Evolutionary conservation across 2,888 invertebrate genomes (phyloP).

Genomic region (Rambutsinella grinnellia): DNA sequence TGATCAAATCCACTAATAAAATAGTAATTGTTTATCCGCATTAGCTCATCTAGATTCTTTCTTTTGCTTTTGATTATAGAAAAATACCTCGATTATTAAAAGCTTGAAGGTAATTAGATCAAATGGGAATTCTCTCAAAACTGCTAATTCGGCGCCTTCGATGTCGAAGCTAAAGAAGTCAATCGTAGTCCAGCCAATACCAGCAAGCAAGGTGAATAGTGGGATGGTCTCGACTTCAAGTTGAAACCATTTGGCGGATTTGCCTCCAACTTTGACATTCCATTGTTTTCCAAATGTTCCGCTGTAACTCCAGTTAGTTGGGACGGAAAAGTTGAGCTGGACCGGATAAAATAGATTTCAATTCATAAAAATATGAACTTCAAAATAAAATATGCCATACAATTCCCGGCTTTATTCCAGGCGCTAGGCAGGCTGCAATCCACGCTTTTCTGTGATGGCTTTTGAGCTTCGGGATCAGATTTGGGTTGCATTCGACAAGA

Average conservation of each 20-base stretch:
- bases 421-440: slow-evolving; percentile 34
- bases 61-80: slow-evolving; percentile 5
- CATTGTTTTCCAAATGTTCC: slow-evolving; percentile 21
- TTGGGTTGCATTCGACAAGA: slow-evolving; percentile 43
- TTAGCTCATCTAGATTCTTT: slow-evolving; percentile 8
- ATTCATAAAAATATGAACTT: too few species aligned
- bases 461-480: slow-evolving; percentile 23
- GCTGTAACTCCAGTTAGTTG: slow-evolving; percentile 33
- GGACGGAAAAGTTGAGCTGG: slow-evolving; percentile 39
- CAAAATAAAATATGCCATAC: too few species aligned
- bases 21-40: background rate
- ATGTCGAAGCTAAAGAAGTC: slow-evolving; percentile 37
- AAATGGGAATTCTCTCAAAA: slow-evolving; percentile 23
- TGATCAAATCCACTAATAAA: slow-evolving; percentile 3
- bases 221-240: slow-evolving; percentile 24
- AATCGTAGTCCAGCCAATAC: slow-evolving; percentile 15
- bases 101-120: slow-evolving; percentile 26
- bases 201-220: slow-evolving; percentile 14
- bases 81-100: slow-evolving; percentile 15
- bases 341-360: too few species aligned
- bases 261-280: slow-evolving; percentile 32
- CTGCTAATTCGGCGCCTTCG: slow-evolving; percentile 15
- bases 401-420: background rate
- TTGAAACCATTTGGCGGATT: too few species aligned
- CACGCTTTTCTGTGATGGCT: slow-evolving; percentile 32